Percentiles rank a stretch among this genome's conserved stretches.
phyloP scores from a whole-genome alignment of 2,888 invertebrate genomes.

The Conistra vaccinii region DNA sequence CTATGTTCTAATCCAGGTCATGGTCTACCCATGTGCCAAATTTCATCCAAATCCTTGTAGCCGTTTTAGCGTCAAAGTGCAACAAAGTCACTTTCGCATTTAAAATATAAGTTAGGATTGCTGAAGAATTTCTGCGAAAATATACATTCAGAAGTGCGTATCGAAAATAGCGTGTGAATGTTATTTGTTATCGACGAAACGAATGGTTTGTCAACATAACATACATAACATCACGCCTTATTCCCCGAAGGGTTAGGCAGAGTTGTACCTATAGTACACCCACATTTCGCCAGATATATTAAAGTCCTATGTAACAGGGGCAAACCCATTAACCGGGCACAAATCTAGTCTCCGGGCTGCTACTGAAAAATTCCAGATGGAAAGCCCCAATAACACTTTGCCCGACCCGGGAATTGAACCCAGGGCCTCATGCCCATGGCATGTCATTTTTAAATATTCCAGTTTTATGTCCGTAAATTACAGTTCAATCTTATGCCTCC shows the following conservation, averaged over 20 bases:
- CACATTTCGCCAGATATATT: background rate
- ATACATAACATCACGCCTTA: too few species aligned
- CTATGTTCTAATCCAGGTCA: too few species aligned
- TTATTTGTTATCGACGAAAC: background rate
- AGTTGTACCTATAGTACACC: background rate
- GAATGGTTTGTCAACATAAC: background rate
- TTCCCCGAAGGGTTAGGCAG: background rate
- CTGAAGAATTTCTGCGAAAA: background rate
- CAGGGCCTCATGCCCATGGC: background rate
- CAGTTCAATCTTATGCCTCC: constrained; percentile 21
- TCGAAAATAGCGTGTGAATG: background rate
- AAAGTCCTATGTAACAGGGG: background rate
- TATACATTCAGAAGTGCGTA: background rate
- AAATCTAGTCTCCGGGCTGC: background rate
- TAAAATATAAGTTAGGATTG: too few species aligned
- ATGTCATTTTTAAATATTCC: constrained; percentile 6
- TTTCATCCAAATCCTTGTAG: too few species aligned
- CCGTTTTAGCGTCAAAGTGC: too few species aligned
- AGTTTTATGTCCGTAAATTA: constrained; percentile 5
- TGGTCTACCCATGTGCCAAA: too few species aligned
- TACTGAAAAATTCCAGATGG: background rate
- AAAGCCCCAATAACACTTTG: background rate
- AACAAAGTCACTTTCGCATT: too few species aligned
- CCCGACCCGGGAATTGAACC: background rate
- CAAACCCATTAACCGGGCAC: background rate